phyloP scores from a whole-genome alignment of 1,140 invertebrate genomes.

The Drosophila grimshawi region DNA sequence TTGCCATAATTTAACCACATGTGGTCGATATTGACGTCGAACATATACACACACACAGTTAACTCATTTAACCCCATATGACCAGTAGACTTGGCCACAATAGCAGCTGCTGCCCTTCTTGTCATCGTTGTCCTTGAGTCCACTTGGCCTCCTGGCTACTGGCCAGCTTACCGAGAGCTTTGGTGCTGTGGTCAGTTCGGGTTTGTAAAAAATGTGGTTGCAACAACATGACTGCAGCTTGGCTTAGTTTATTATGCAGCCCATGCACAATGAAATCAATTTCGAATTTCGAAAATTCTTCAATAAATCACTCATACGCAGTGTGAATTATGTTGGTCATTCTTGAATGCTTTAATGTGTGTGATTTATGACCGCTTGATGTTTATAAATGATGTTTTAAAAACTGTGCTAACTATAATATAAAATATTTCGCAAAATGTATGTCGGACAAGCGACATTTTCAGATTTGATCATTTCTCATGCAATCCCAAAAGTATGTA shows the following conservation, averaged over 20 bases:
- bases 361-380: constrained; percentile 57
- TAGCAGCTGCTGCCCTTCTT: constrained; percentile 31
- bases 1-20: constrained; percentile 80
- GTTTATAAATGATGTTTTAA: constrained; percentile 50
- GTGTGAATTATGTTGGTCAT: constrained; percentile 46
- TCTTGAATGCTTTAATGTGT: constrained; percentile 28
- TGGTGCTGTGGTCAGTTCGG: constrained; percentile 37
- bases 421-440: constrained; percentile 18
- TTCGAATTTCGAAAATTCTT: constrained; percentile 55
- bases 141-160: background rate
- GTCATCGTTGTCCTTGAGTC: constrained; percentile 46
- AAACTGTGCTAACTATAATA: constrained; percentile 21
- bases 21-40: constrained; percentile 73
- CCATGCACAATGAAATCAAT: constrained; percentile 68
- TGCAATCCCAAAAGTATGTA: constrained; percentile 42
- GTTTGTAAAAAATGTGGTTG: constrained; percentile 56
- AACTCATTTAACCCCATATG: constrained; percentile 77
- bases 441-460: too few relatives aligned
- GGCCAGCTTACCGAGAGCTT: constrained; percentile 10
- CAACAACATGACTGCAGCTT: constrained; percentile 22
- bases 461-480: background rate
- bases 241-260: constrained; percentile 68
- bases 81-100: constrained; percentile 51
- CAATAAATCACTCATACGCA: constrained; percentile 80
- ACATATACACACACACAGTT: constrained; percentile 28